Evolutionary conservation across 1,140 invertebrate species (phyloP).

Genomic region (Frieseomelitta varia): DNA sequence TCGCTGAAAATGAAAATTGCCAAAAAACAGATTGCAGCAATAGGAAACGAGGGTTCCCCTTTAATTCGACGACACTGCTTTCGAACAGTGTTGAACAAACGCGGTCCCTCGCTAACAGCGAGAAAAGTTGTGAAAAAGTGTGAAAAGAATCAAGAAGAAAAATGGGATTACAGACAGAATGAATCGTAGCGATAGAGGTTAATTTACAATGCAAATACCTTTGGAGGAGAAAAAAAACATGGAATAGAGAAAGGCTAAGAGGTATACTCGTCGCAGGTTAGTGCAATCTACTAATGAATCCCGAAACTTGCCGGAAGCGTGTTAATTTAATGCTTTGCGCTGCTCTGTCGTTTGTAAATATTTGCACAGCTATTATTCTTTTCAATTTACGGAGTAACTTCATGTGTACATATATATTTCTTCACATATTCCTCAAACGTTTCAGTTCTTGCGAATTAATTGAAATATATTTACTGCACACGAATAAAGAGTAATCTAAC

Average conservation of each 20-base stretch:
- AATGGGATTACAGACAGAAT: background rate
- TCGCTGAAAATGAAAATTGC: background rate
- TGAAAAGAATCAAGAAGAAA: constrained; percentile 1
- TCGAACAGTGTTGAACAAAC: background rate
- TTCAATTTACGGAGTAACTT: background rate
- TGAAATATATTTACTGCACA: too few relatives aligned
- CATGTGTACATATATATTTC: too few relatives aligned
- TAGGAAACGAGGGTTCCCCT: background rate
- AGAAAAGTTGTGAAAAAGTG: background rate
- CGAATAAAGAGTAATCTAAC: too few relatives aligned
- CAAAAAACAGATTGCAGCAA: too few relatives aligned
- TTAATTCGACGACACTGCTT: background rate
- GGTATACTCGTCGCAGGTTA: background rate
- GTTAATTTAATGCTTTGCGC: background rate
- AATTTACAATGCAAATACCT: background rate
- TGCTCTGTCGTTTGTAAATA: background rate
- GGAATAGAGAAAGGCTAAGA: background rate
- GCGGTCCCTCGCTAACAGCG: background rate
- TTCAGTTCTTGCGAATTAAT: too few relatives aligned
- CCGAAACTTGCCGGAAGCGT: background rate
- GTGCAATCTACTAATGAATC: constrained; percentile 4
- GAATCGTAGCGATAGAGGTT: background rate
- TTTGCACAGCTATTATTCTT: background rate
- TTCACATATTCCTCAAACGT: too few relatives aligned
- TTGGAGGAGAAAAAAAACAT: background rate